Evolutionary conservation across 2,113 vertebrate genomes (phyloP), one percentile per base, ranked within the genome.

Genomic region (Anguilla japonica): DNA sequence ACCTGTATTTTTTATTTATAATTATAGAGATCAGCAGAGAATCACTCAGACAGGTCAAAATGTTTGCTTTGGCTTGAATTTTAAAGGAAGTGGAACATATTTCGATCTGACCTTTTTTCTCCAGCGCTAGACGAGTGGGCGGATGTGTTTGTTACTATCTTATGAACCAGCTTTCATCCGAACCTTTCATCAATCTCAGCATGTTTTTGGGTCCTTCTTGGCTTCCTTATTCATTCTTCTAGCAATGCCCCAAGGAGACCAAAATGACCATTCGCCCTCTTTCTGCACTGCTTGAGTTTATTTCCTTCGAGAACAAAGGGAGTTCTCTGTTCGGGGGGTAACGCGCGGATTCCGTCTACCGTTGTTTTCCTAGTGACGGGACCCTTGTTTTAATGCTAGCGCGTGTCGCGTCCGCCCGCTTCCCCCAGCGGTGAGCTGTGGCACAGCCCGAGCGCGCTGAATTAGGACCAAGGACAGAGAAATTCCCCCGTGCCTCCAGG

Each of bases 381-480:
- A 82, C 26, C 22, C 41, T 2, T 22, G 11, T 14, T 11, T 43
- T 53, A 1, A 22, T n/a, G n/a, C 0, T 5, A 81, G 79, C 41
- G 79, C 53, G 22, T 82, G 56, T 60, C 15, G 82, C 13, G n/a
- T 83, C 39, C n/a, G 5, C 41, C 63, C 41, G 57, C 5, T 26
- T 6, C 18, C 22, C 50, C 22, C 56, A n/a, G 22, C 79, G 22
- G 50, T 57, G 41, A n/a, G 20, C 20, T 40, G 39, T 15, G 14
- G 46, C 29, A 57, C 41, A 34, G 53, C 40, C 41, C 22, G 46
- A 67, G 18, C 46, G 79, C 86, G 85, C 34, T 75, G 79, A 90
- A 85, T 88, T 87, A 91, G 90, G 83, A 92, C 92, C 91, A 92
- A 91, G 90, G 92, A 90, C 90, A 91, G 89, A 85, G 91, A 88